Conservation (phyloP, 2,797 vertebrate species). For the Zenarchopterus dispar region DNA sequence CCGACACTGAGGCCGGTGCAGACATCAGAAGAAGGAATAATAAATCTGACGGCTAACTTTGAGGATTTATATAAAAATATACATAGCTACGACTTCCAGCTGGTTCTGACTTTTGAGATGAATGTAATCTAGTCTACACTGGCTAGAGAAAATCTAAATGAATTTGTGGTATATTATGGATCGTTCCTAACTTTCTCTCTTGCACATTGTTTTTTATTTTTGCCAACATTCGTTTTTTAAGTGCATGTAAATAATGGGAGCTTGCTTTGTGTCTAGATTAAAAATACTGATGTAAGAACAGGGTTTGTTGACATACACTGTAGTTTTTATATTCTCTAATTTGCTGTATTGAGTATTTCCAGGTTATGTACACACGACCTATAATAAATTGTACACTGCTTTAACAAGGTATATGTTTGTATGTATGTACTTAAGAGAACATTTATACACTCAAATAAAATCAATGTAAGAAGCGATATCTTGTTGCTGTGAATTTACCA, state of each 20-base stretch:
- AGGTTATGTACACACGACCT: neutral
- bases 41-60: constrained; percentile 82
- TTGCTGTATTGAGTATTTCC: constrained; percentile 10
- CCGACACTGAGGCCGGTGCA: constrained; percentile 68
- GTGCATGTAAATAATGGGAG: constrained; percentile 12
- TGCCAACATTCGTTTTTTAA: constrained; percentile 4
- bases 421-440: neutral
- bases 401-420: neutral
- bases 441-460: too few species aligned
- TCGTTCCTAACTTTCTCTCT: constrained; percentile 6
- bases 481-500: neutral
- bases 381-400: constrained; percentile 41
- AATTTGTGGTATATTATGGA: too few species aligned
- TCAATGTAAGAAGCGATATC: neutral
- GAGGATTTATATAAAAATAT: constrained; percentile 61
- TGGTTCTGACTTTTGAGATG: neutral
- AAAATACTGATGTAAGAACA: constrained; percentile 1
- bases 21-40: constrained; percentile 85
- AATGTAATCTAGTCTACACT: constrained; percentile 31
- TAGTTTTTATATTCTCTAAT: constrained; percentile 9
- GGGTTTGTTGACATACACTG: constrained; percentile 13
- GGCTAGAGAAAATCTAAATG: constrained; percentile 9
- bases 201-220: constrained; percentile 8
- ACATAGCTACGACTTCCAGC: too few species aligned
- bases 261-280: constrained; percentile 3